Evolutionary conservation across 2,888 invertebrate species (phyloP), one percentile per base, ranked within the genome.

Genomic region (Erebia ligea): DNA sequence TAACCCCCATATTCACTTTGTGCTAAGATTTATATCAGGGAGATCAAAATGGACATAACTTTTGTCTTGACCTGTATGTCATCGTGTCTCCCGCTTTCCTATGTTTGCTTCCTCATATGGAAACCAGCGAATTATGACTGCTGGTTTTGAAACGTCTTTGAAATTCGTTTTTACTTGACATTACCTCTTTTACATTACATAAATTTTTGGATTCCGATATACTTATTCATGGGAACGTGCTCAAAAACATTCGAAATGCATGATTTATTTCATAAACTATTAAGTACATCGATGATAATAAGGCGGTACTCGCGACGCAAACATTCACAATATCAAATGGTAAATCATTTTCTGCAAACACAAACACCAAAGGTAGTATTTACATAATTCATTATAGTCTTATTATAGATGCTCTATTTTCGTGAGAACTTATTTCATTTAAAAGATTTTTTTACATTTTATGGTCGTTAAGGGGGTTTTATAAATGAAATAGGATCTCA

Each of bases 1-100:
- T 91, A 91, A 91, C 91, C 86, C 86, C 87, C 91, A 90, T 89
- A 86, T 80, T 88, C 91, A 91, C 86, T 82, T 86, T 92, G 92
- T 91, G 92, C 92, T 92, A 92, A 91, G 91, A 87, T 80, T 82
- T 73, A 80, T 82, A 77, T 78, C 79, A 80, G 81, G 81, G 80
- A 82, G 83, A 85, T 83, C 84, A 81, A 82, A 79, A 77, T 73
- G 77, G 80, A 77, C 77, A 72, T 78, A 17, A 67, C 19, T 52
- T 15, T 74, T 45, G 77, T 76, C 76, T 74, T 70, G 76, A 72
- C 79, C 79, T 77, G 75, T 82, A 17, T 45, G 77, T 80, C 81
- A 73, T 81, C 81, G 82, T 82, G n/a, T 83, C 83, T 85, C 79
- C 73, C 74, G 90, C 92, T 91, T 90, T 84, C 83, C 81, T 86